phyloP scores from a whole-genome alignment of 1,140 invertebrate genomes.

The Melitaea cinxia region DNA sequence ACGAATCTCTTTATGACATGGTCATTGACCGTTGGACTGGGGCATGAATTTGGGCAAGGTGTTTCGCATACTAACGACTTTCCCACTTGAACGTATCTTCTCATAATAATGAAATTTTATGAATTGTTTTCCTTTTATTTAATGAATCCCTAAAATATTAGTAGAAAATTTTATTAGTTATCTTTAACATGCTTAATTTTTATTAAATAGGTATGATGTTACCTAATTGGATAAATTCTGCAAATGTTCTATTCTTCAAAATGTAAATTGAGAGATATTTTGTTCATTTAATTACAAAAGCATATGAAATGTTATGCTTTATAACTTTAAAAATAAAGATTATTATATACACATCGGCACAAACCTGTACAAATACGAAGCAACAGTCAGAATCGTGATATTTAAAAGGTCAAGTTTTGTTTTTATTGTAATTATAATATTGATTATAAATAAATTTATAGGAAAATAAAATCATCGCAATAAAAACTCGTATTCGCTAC shows the following conservation, averaged over 20 bases:
- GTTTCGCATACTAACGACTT: conserved; percentile 53
- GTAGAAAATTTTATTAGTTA: neutral
- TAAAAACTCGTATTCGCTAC: too few species aligned
- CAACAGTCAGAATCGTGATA: conserved; percentile 49
- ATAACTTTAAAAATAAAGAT: conserved; percentile 3
- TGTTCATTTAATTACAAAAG: conserved; percentile 42
- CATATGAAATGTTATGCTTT: conserved; percentile 12
- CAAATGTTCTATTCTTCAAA: too few species aligned
- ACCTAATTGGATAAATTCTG: too few species aligned
- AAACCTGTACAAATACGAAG: conserved; percentile 7
- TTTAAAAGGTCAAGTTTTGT: conserved; percentile 54
- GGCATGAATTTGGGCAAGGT: conserved; percentile 44
- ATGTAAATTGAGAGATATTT: conserved; percentile 66
- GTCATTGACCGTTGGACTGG: conserved; percentile 62
- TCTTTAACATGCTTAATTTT: neutral
- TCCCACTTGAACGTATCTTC: conserved; percentile 10
- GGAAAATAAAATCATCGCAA: too few species aligned
- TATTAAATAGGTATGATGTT: neutral
- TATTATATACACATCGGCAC: conserved; percentile 1
- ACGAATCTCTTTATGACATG: conserved; percentile 44
- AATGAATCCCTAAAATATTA: neutral
- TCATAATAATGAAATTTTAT: conserved; percentile 1
- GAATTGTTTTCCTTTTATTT: neutral
- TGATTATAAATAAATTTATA: too few species aligned
- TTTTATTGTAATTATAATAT: conserved; percentile 40